Evolutionary conservation across 2,888 invertebrate genomes (phyloP), one percentile per base, ranked within the genome.

Genomic region (Cerastis rubricosa): DNA sequence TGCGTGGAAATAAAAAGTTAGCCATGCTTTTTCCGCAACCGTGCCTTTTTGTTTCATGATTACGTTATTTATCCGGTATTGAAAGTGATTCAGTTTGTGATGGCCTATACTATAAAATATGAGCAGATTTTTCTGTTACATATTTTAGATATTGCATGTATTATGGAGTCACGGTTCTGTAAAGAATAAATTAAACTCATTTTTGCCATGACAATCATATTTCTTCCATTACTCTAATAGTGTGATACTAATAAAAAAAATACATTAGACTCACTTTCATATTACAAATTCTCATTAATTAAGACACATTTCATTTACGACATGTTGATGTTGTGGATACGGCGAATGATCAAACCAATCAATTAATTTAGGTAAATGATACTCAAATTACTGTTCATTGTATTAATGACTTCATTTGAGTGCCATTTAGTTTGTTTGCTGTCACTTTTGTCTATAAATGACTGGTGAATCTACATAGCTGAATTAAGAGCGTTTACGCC

Each of bases 201-300:
- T 59, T n/a, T 47, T 7, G 22, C 5, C 8, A 49, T 73, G 54
- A 66, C 54, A 17, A 35, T 40, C 72, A 40, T 29, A 4, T 63
- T 47, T 43, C 14, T 54, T 29, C 47, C 17, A 79, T 79, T 79
- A 80, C 9, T 54, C 54, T 79, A 79, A 78, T 54, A 54, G 61
- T 43, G 4, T 51, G 25, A 57, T 17, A 59, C 12, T n/a, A 66
- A 47, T 4, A 12, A n/a, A 57, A 57, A 22, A 72, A 43, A 43
- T 9, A 65, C 54, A 65, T 63, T 61, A 51, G 4, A 65, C 35
- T 49, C 17, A 22, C 35, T 17, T 22, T 19, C 14, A 54, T 43
- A 40, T 79, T n/a, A 79, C 40, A 47, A 51, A 63, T 63, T 54
- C 51, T 66, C 54, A 73, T 73, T 78, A 73, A 63, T 79, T 67